Percentiles rank a stretch among this genome's conserved stretches.
These are phyloP conservation scores for Isurus oxyrinchus DNA, from an alignment of 2,113 vertebrate genomes.

Conservation along the genomic window DNA sequence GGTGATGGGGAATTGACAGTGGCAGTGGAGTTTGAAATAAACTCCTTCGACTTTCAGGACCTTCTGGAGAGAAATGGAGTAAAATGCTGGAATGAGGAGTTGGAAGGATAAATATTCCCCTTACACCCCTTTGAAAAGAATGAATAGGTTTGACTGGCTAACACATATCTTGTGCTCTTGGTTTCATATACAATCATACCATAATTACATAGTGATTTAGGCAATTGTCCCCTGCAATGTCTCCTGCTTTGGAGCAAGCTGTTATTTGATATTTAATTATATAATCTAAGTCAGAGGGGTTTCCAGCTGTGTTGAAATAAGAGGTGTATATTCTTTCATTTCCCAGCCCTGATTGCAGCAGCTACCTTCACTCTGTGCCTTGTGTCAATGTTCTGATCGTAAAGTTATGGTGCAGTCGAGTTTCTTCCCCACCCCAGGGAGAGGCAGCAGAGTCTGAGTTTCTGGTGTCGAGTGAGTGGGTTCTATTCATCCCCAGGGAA, in stretches of 20 bases:
- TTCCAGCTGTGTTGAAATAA: background rate
- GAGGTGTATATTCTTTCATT: background rate
- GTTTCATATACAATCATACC: background rate
- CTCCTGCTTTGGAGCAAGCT: background rate
- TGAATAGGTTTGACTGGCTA: background rate
- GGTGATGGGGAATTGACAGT: background rate
- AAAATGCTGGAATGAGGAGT: background rate
- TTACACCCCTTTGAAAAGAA: background rate
- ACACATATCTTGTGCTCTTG: background rate
- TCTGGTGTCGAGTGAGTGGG: background rate
- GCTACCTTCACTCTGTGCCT: no score
- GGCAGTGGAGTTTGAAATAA: background rate
- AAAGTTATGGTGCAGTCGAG: background rate
- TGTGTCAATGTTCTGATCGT: background rate
- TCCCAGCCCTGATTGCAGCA: background rate
- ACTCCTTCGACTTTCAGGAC: background rate
- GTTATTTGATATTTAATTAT: background rate
- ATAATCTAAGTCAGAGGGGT: background rate
- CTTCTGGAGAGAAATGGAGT: background rate
- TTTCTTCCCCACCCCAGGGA: background rate
- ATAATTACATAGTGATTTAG: background rate
- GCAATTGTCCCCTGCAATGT: no score
- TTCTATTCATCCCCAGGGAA: background rate
- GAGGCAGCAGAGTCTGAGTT: background rate
- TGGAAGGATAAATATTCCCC: background rate